phyloP scores from a whole-genome alignment of 2,113 vertebrate genomes.

The Myiagra hebetior region DNA sequence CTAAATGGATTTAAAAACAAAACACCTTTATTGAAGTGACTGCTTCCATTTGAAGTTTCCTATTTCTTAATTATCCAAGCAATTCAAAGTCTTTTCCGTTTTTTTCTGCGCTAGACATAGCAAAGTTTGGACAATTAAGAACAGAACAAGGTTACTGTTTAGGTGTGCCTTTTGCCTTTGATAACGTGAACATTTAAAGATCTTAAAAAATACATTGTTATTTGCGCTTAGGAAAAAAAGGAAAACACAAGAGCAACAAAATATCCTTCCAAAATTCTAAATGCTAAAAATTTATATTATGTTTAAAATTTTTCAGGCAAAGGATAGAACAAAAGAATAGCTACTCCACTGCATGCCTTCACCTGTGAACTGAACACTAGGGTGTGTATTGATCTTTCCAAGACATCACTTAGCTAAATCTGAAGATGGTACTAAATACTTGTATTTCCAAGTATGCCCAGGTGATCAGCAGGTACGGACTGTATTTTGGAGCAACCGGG shows the following conservation, averaged over 20 bases:
- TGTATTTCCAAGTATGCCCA: neutral
- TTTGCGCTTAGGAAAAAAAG: neutral
- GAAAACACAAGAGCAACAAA: neutral
- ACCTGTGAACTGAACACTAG: neutral
- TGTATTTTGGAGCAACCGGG: neutral
- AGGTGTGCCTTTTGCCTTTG: neutral
- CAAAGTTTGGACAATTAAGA: neutral
- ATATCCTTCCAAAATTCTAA: neutral
- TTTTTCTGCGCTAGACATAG: neutral
- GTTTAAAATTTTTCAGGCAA: neutral
- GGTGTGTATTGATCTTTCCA: neutral
- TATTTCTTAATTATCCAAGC: neutral
- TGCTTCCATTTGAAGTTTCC: neutral
- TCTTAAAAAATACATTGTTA: neutral
- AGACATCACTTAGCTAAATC: neutral
- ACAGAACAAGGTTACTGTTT: neutral
- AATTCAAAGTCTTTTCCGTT: neutral
- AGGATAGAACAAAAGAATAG: neutral
- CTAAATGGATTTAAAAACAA: neutral
- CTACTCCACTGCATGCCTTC: neutral
- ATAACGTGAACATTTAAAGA: neutral
- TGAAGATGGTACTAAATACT: neutral
- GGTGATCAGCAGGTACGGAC: neutral
- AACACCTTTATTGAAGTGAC: neutral
- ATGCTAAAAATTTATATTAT: neutral